A percentile compares a stretch with the other conserved stretches of the same genome.
phyloP scores from a whole-genome alignment of 2,888 invertebrate genomes.

The Phengaris arion region DNA sequence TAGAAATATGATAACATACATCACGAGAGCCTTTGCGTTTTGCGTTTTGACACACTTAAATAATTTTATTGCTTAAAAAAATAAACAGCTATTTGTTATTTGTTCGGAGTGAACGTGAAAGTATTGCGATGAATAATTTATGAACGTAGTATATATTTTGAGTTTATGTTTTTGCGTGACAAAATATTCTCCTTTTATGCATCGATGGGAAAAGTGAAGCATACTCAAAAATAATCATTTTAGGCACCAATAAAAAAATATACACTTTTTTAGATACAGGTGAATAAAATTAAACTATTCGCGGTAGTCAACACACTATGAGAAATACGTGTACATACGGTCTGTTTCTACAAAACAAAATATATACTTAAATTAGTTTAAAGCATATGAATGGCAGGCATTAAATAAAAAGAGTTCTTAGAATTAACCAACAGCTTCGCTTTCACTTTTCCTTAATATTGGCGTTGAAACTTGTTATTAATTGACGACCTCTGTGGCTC shows the following conservation, averaged over 20 bases:
- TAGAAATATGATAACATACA: not conserved
- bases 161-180: not conserved
- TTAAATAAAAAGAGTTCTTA: not conserved
- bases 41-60: slow-evolving; percentile 24
- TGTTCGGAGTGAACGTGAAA: slow-evolving; percentile 27
- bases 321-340: too few relatives aligned
- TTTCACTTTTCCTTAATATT: not conserved
- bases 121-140: slow-evolving; percentile 26
- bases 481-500: not conserved
- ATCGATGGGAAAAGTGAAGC: not conserved
- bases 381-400: not conserved
- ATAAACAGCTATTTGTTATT: slow-evolving; percentile 23
- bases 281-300: too few relatives aligned
- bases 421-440: not conserved
- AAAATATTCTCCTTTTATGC: slow-evolving; percentile 13
- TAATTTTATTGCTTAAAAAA: slow-evolving; percentile 21
- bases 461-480: not conserved
- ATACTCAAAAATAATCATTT: not conserved
- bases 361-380: too few relatives aligned
- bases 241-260: too few relatives aligned
- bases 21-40: not conserved
- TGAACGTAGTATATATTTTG: not conserved
- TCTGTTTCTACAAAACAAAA: too few relatives aligned
- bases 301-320: too few relatives aligned
- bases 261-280: too few relatives aligned